Conservation (phyloP, 2,113 vertebrate species). For the Baryphthengus martii region DNA sequence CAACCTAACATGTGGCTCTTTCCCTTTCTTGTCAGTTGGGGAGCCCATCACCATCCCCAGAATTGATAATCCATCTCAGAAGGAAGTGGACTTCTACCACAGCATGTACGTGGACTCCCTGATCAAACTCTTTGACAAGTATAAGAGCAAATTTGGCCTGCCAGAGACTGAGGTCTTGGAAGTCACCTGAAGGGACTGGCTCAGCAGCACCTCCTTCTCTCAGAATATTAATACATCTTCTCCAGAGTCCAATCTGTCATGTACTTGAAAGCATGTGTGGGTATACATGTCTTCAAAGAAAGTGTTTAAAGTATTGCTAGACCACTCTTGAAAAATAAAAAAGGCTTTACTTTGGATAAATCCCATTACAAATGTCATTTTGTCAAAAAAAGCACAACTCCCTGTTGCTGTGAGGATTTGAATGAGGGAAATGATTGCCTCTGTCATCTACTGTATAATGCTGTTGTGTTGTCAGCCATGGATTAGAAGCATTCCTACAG, state of each 20-base stretch:
- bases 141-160: conserved; percentile 89
- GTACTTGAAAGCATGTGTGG: conserved; percentile 64
- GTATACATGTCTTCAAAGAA: conserved; percentile 59
- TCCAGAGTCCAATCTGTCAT: conserved; percentile 55
- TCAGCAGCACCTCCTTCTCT: neutral
- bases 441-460: neutral
- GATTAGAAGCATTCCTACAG: neutral
- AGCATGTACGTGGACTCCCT: conserved; percentile 86
- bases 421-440: neutral
- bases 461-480: neutral
- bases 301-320: conserved; percentile 69
- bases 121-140: conserved; percentile 87
- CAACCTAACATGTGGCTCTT: neutral
- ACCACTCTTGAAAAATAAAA: conserved; percentile 37
- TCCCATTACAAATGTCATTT: neutral
- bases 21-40: conserved; percentile 79
- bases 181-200: conserved; percentile 79
- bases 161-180: conserved; percentile 83
- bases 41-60: conserved; percentile 94
- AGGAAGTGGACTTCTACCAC: conserved; percentile 91
- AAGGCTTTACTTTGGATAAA: conserved; percentile 28
- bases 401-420: neutral
- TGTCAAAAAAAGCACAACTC: neutral
- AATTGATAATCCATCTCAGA: conserved; percentile 81
- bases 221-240: neutral